Percentiles rank a stretch among this genome's conserved stretches.
These are phyloP conservation scores for Tapirus indicus DNA, from an alignment of 2,797 vertebrate species.

Conservation along the genomic window DNA sequence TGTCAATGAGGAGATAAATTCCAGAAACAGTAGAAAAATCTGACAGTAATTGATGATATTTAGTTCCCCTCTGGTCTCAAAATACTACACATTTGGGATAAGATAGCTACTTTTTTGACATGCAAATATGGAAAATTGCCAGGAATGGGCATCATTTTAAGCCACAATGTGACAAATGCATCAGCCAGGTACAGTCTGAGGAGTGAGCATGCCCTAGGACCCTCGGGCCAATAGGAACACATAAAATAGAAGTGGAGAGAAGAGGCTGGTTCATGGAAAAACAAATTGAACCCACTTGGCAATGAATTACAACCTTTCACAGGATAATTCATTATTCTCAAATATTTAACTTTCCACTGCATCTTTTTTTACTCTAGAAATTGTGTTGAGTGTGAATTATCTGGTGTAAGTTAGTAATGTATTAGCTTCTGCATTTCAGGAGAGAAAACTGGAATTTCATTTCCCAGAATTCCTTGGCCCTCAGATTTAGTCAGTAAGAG, in stretches of 20 bases:
- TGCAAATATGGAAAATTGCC: not conserved
- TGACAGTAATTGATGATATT: not conserved
- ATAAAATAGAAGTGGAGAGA: not conserved
- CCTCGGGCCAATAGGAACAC: not conserved
- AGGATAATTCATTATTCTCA: not conserved
- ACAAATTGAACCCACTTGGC: not conserved
- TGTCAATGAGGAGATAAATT: not conserved
- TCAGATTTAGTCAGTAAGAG: not conserved
- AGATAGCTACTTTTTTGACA: not conserved
- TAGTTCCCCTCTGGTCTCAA: not conserved
- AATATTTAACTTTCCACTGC: not conserved
- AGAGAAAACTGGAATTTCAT: not conserved
- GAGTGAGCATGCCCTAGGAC: not conserved
- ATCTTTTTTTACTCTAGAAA: not conserved
- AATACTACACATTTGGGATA: not conserved
- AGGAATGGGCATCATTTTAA: not conserved
- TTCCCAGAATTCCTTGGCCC: not conserved
- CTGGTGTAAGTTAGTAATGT: not conserved
- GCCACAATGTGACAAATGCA: not conserved
- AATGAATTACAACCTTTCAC: not conserved
- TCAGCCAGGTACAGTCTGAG: too few species aligned
- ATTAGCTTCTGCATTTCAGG: not conserved
- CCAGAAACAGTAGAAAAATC: not conserved
- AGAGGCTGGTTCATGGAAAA: not conserved
- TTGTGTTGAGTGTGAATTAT: not conserved